Evolutionary conservation across 1,140 invertebrate species (phyloP).

Genomic region (Lasaia peninsularis): DNA sequence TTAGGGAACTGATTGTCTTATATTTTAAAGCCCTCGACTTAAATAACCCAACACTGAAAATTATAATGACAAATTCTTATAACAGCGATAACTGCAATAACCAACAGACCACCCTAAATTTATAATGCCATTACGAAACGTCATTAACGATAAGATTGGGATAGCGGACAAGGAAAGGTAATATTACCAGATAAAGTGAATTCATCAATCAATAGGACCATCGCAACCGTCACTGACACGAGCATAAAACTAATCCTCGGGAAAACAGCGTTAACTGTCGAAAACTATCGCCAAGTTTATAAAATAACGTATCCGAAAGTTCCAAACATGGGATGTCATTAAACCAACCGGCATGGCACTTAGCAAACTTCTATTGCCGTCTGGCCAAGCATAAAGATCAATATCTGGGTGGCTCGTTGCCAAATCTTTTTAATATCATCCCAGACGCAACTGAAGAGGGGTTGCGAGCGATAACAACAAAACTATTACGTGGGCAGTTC

Average conservation of each 20-base stretch:
- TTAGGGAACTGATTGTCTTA: too few relatives aligned
- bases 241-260: conserved; percentile 22
- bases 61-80: too few relatives aligned
- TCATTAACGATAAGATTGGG: conserved; percentile 34
- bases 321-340: conserved; percentile 73
- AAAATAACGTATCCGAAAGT: conserved; percentile 61
- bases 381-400: conserved; percentile 73
- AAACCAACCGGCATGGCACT: conserved; percentile 67
- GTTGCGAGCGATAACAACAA: conserved; percentile 69
- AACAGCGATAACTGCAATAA: background rate
- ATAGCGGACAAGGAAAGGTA: background rate
- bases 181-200: conserved; percentile 31
- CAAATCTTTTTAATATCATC: conserved; percentile 77
- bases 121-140: conserved; percentile 12
- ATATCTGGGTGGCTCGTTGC: conserved; percentile 69
- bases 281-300: conserved; percentile 48
- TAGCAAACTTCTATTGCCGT: conserved; percentile 64
- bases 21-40: too few relatives aligned
- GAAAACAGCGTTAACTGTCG: conserved; percentile 51
- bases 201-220: conserved; percentile 44
- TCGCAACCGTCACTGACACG: conserved; percentile 7
- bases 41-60: too few relatives aligned
- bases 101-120: conserved; percentile 1
- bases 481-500: conserved; percentile 65
- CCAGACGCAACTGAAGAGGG: conserved; percentile 63